phyloP scores from a whole-genome alignment of 2,797 vertebrate species.

The Ficedula albicollis region DNA sequence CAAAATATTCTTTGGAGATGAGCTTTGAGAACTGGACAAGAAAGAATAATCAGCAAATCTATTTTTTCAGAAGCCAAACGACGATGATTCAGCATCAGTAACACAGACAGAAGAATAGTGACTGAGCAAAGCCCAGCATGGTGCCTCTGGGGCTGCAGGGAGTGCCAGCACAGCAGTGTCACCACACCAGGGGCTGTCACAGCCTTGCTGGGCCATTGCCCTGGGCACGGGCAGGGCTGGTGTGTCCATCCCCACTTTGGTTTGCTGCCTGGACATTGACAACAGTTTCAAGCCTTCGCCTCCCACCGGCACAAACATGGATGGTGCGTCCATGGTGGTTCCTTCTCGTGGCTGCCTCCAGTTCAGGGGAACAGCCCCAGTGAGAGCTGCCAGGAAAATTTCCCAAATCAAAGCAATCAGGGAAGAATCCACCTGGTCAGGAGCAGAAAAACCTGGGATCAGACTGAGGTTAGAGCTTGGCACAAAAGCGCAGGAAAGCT shows the following conservation, averaged over 20 bases:
- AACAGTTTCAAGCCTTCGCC: not conserved
- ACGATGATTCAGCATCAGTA: not conserved
- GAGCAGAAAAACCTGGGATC: not conserved
- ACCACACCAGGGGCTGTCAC: not conserved
- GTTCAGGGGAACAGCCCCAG: not conserved
- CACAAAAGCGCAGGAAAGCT: not conserved
- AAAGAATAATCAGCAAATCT: not conserved
- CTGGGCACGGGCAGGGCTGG: fast-evolving
- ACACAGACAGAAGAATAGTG: not conserved
- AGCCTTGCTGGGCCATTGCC: not conserved
- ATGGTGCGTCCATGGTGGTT: not conserved
- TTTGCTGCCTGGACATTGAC: not conserved
- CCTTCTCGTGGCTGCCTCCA: not conserved
- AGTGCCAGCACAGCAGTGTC: not conserved
- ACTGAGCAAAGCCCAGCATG: not conserved
- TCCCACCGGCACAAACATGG: not conserved
- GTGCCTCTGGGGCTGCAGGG: not conserved
- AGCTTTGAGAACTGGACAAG: not conserved
- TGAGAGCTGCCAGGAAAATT: not conserved
- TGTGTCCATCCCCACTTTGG: fast-evolving
- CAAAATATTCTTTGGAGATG: not conserved
- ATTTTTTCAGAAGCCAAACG: not conserved
- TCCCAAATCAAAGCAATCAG: not conserved
- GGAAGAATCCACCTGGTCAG: not conserved
- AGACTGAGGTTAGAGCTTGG: not conserved